Conservation (phyloP, 1,140 invertebrate genomes). For the Vollenhovia emeryi region DNA sequence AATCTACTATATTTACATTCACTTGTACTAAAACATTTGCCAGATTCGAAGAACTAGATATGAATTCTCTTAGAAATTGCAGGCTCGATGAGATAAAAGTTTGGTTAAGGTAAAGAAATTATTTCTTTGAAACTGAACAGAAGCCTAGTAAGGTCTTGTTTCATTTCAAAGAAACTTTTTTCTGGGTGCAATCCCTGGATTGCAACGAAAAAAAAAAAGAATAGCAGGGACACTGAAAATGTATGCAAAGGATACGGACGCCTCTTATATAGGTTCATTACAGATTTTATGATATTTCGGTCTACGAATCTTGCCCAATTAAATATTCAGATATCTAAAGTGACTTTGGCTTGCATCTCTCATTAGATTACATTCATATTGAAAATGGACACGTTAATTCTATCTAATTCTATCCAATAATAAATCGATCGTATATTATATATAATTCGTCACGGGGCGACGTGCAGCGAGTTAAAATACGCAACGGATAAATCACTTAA, state of each 20-base stretch:
- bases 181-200: background rate
- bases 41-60: too few species aligned
- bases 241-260: background rate
- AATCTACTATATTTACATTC: too few species aligned
- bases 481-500: background rate
- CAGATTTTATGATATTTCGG: constrained; percentile 18
- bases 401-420: constrained; percentile 14
- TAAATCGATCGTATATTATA: constrained; percentile 22
- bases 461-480: constrained; percentile 5
- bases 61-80: too few species aligned
- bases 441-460: background rate
- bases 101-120: too few species aligned
- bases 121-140: too few species aligned
- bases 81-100: too few species aligned
- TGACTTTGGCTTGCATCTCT: constrained; percentile 17
- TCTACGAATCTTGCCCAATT: background rate
- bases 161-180: too few species aligned
- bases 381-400: constrained; percentile 12
- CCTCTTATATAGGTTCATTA: background rate
- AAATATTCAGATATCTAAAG: constrained; percentile 15
- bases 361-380: constrained; percentile 1
- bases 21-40: too few species aligned
- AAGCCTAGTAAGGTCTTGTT: too few species aligned
- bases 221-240: background rate
- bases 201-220: background rate